These are phyloP conservation scores for Pelodiscus sinensis DNA, from an alignment of 2,113 vertebrate genomes.

Conservation along the genomic window DNA sequence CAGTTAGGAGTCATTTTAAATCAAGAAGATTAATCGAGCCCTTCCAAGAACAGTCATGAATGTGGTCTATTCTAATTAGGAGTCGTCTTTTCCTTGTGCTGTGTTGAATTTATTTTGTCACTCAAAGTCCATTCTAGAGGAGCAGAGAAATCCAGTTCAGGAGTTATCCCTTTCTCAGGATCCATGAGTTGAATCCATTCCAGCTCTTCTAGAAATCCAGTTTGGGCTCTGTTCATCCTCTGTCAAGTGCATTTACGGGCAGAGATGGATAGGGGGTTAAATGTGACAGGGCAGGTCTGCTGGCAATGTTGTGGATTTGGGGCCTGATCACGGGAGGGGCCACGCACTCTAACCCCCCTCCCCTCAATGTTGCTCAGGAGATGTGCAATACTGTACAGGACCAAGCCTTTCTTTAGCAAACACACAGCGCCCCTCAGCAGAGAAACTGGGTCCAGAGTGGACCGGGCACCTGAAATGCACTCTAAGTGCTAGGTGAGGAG, in stretches of 20 bases:
- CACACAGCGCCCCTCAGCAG: conserved; percentile 4
- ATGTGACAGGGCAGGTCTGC: neutral
- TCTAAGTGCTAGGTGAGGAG: neutral
- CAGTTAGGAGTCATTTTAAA: conserved; percentile 42
- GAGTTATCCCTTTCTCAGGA: neutral
- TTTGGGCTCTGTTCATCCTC: conserved; percentile 62
- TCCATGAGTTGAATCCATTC: neutral
- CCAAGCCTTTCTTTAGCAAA: conserved; percentile 57
- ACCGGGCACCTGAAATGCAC: neutral
- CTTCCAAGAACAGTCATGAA: conserved; percentile 24
- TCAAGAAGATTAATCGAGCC: neutral
- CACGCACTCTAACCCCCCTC: neutral
- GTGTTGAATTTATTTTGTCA: conserved; percentile 52
- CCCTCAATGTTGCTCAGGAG: neutral
- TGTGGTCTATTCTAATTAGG: neutral
- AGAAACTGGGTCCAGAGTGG: neutral
- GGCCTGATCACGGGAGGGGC: neutral
- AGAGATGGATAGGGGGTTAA: neutral
- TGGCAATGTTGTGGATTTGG: neutral
- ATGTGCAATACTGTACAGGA: neutral
- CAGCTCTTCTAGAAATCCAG: neutral
- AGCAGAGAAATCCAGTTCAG: neutral
- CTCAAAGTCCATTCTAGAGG: conserved; percentile 45
- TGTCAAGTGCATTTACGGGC: conserved; percentile 62
- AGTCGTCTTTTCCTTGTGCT: conserved; percentile 39